Evolutionary conservation across 2,797 vertebrate genomes (phyloP), one percentile per base, ranked within the genome.

Genomic region (Taenioides sp.): DNA sequence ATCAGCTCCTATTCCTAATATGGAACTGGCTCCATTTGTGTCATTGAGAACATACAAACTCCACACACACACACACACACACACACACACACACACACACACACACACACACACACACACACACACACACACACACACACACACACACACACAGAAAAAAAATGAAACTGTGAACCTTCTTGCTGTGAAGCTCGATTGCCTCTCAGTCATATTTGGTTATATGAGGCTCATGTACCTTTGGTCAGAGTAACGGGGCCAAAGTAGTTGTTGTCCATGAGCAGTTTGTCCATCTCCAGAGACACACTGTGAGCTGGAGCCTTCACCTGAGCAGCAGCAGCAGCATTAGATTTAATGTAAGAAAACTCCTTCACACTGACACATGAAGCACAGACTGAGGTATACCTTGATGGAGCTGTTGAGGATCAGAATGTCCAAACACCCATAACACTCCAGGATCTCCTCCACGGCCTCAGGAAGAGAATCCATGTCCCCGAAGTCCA

Each of bases 191-290:
- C 34, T 37, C 9, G 9, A 37, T 0, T 9, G 34, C 34, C 7
- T 34, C 31, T 34, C 31, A 7, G 34, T 37, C 34, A 37, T 10
- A 37, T 10, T 34, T 0, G 34, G 34, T 34, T 37, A 9, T 37
- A 37, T 1, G 7, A 37, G 9, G 34, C 34, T 37, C 34, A 37
- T 2, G 0, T 73, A 98, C 97, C 96, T 96, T 98, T 98, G 55
- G 95, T 94, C 84, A 99, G 83, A 0, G 96, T 96, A 84, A 95
- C 90, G 2, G 97, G 97, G 22, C 97, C 97, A 72, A 98, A 98
- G 87, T 98, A 98, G 84, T 98, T 99, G 85, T 94, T 95, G 71
- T 98, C 95, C 97, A 99, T 99, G 34, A 98, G 93, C 27, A 95
- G 90, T 86, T 93, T 96, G 89, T 99, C 97, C 50, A 96, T 92